phyloP scores from a whole-genome alignment of 2,797 vertebrate genomes.

The Syncerus caffer region DNA sequence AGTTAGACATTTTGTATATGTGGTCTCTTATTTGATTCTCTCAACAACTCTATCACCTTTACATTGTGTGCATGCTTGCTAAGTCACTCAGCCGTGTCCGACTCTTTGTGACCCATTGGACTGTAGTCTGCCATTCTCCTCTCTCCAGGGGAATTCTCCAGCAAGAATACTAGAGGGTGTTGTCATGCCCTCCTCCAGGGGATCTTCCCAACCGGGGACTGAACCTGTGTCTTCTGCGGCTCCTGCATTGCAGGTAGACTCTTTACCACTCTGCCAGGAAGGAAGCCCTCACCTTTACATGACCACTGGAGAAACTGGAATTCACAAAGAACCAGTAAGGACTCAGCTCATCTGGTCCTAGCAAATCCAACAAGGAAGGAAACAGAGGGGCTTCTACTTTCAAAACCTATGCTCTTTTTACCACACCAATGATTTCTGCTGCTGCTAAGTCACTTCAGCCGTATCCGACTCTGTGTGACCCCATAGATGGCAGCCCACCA shows the following conservation, averaged over 20 bases:
- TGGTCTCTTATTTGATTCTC: not conserved
- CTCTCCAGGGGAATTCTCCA: not conserved
- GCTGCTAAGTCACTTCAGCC: too few relatives aligned
- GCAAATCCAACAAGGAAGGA: not conserved
- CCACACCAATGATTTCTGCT: not conserved
- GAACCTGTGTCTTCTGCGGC: not conserved
- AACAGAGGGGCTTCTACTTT: not conserved
- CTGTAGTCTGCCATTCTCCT: not conserved
- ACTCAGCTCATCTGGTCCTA: not conserved
- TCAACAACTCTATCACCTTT: not conserved
- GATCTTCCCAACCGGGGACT: not conserved
- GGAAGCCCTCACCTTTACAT: not conserved
- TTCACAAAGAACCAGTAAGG: not conserved
- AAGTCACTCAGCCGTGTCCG: accelerated
- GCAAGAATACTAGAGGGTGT: not conserved
- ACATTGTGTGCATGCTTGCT: not conserved
- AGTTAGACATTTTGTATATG: not conserved
- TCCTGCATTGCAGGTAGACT: not conserved
- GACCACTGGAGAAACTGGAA: not conserved
- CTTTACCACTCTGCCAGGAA: not conserved
- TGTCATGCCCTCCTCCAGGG: not conserved
- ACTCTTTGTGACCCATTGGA: not conserved
- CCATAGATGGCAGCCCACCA: too few relatives aligned
- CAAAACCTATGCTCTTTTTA: not conserved
- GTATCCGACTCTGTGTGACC: too few relatives aligned